Base-by-base conservation (phyloP, 1,140 invertebrate genomes). In the Drosophila bifasciata region DNA sequence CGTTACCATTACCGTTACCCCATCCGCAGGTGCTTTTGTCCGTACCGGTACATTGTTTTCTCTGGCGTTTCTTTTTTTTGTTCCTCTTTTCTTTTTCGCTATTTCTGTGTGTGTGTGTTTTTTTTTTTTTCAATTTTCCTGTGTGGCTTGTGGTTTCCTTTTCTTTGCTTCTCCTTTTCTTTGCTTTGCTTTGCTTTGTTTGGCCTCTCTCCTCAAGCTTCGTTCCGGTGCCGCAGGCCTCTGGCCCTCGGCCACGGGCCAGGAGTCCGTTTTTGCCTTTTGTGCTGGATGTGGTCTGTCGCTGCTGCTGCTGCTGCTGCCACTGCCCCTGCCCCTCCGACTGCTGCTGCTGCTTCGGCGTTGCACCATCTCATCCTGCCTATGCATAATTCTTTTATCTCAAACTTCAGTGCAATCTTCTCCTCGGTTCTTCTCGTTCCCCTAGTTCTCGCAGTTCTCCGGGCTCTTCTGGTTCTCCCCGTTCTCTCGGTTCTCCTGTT, bases 311-410 rank as follows among this genome's bases (percentile, higher is more conserved):
- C 16, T 17, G 19, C 9, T 43, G 39, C 55, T 15, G 16, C 45
- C 17, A 13, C 11, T 40, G 16, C 45, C 17, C 16, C 11, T 40
- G 16, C 8, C 32, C 48, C 28, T 15, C 11, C 21, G 23, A 9
- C 28, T 19, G 23, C 52, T 21, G 21, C 16, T 17, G 19, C 9
- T 43, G 39, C 55, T 15, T 13, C n/a, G n/a, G n/a, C n/a, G 11
- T 8, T 21, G 32, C 25, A 25, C 23, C 55, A 36, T 36, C 32
- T 3, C 32, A 13, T 57, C 51, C 73, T 84, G 80, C 80, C 83
- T 76, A 85, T 84, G 72, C 80, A 84, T 85, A 84, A 84, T 84
- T 85, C 80, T 76, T 84, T 84, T 84, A 84, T 84, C 80, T 80
- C 76, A 67, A 67, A 61, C 61, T 66, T 60, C 64, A 59, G 58